These are phyloP conservation scores for Megalurothrips usitatus DNA, from an alignment of 2,888 invertebrate genomes.

Conservation along the genomic window DNA sequence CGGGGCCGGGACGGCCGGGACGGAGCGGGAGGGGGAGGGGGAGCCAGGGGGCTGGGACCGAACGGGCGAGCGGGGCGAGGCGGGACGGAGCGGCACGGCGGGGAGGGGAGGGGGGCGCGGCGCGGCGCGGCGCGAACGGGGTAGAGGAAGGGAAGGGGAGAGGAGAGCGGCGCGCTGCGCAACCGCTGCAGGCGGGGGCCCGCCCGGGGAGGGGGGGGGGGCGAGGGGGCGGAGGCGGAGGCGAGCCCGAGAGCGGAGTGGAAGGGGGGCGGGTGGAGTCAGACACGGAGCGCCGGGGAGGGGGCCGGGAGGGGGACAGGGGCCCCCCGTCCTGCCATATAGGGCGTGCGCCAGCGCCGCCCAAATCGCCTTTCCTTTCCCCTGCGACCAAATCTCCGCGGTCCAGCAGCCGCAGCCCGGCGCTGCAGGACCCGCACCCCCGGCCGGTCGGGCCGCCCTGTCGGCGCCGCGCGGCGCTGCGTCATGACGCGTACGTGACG, in stretches of 20 bases:
- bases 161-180: not conserved
- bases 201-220: not conserved
- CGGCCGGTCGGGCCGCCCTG: too few species aligned
- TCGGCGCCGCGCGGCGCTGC: too few species aligned
- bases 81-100: not conserved
- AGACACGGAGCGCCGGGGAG: not conserved
- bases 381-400: not conserved
- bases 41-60: not conserved
- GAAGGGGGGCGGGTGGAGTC: not conserved
- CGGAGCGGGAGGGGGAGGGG: not conserved
- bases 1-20: not conserved
- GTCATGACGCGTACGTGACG: not conserved
- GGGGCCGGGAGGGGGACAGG: not conserved
- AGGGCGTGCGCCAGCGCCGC: slow-evolving; percentile 21
- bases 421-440: not conserved
- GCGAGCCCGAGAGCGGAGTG: not conserved
- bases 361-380: slow-evolving; percentile 13
- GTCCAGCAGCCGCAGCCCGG: not conserved
- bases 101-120: slow-evolving; percentile 1
- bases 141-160: not conserved
- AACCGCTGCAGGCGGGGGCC: not conserved
- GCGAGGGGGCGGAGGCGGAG: slow-evolving; percentile 5
- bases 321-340: slow-evolving; percentile 18
- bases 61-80: not conserved
- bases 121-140: not conserved